Evolutionary conservation across 2,888 invertebrate genomes (phyloP), one percentile per base, ranked within the genome.

Genomic region (Drosophila picticornis): DNA sequence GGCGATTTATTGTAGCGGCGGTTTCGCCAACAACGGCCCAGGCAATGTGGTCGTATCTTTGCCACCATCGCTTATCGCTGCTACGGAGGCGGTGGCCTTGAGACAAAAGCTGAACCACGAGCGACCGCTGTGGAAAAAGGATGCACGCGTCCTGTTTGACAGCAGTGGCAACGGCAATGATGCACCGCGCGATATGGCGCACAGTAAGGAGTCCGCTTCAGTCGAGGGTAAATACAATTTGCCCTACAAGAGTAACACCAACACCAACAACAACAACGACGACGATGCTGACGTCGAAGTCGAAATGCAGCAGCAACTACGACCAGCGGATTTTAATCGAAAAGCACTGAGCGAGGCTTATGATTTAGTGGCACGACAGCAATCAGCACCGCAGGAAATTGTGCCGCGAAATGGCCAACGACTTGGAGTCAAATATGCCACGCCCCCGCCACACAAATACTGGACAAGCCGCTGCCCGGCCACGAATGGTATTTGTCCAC

Each of bases 61-160:
- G 85, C 91, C 92, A 91, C 92, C 91, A 92, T 92, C 92, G 91
- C 87, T 91, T 91, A 92, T 92, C 91, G 85, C 85, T 48, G 87
- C 87, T 34, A 78, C 88, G 63, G 83, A 84, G 72, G 86, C 87
- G 84, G 91, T 89, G 89, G 90, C 91, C 90, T 88, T 84, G 84
- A 81, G 83, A 81, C 84, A 68, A 56, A 63, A 59, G 19, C 60
- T 58, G 69, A 75, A 59, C 56, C 77, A 58, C 58, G 72, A 66
- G 60, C 59, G 50, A 38, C 29, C 27, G 61, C 80, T 60, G 7
- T 82, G 88, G 86, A 86, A 89, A 81, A 89, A 89, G 90, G 90
- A 88, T 83, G 84, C 88, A 77, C 88, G 83, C 84, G 81, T 88
- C 85, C 88, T 88, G 84, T 74, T 75, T 62, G 81, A 84, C 83